These are phyloP conservation scores for Caenorhabditis virilis DNA, from an alignment of 2,888 invertebrate species.

Conservation along the genomic window DNA sequence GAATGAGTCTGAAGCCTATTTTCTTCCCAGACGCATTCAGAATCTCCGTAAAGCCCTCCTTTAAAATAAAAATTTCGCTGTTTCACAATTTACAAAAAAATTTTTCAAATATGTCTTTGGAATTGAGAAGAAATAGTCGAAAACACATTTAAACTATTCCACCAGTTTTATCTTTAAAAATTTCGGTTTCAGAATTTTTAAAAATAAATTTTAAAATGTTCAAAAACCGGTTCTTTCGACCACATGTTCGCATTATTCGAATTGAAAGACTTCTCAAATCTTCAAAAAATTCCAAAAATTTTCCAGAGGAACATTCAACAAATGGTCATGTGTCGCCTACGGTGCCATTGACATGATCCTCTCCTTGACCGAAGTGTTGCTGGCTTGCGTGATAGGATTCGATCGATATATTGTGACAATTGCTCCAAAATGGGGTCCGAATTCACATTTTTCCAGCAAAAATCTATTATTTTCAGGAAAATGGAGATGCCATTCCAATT, in stretches of 20 bases:
- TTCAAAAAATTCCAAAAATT: background rate
- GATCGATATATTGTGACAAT: conserved; percentile 57
- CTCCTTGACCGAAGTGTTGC: conserved; percentile 46
- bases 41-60: too few relatives aligned
- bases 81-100: too few relatives aligned
- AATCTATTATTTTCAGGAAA: conserved; percentile 22
- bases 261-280: too few relatives aligned
- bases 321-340: conserved; percentile 38
- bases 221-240: background rate
- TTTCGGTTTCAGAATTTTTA: background rate
- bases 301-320: conserved; percentile 45
- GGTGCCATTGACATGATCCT: conserved; percentile 51
- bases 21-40: too few relatives aligned
- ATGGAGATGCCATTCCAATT: conserved; percentile 49
- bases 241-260: too few relatives aligned
- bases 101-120: too few relatives aligned
- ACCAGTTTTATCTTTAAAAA: too few relatives aligned
- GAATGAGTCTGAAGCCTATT: too few relatives aligned
- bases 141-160: too few relatives aligned
- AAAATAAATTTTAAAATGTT: background rate
- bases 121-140: too few relatives aligned
- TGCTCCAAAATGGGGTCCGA: conserved; percentile 53
- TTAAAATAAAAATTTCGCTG: too few relatives aligned
- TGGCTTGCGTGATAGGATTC: conserved; percentile 50
- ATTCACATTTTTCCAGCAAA: background rate